These are phyloP conservation scores for Trypoxylus dichotomus DNA, from an alignment of 1,140 invertebrate genomes.

Conservation along the genomic window DNA sequence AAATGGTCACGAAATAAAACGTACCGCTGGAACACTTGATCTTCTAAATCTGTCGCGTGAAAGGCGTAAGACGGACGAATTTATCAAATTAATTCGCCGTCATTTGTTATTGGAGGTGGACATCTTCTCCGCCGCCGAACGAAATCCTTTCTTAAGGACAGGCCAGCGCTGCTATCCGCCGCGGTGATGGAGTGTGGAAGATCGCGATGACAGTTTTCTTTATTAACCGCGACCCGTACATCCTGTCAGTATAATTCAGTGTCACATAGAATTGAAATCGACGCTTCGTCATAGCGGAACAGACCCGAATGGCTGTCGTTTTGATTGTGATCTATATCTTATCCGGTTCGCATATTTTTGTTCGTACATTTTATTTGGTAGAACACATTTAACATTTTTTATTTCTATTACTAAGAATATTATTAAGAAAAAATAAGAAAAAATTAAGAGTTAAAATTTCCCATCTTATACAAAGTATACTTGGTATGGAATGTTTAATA, in stretches of 20 bases:
- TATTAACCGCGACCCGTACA: constrained; percentile 1
- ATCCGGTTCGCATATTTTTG: neutral
- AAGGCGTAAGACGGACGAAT: neutral
- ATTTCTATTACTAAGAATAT: too few species aligned
- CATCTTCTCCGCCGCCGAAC: neutral
- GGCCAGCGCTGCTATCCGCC: neutral
- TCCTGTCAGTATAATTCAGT: neutral
- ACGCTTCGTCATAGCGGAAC: neutral
- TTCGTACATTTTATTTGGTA: too few species aligned
- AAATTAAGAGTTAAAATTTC: too few species aligned
- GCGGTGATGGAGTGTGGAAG: constrained; percentile 24
- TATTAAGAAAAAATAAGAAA: too few species aligned
- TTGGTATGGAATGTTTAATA: too few species aligned
- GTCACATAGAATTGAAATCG: neutral
- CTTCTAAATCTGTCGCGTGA: neutral
- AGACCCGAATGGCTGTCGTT: neutral
- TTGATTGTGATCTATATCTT: neutral
- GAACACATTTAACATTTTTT: too few species aligned
- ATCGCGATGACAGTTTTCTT: constrained; percentile 28
- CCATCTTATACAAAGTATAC: too few species aligned
- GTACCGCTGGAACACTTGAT: neutral
- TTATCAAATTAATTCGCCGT: constrained; percentile 3
- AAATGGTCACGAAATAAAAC: neutral
- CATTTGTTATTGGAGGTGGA: neutral
- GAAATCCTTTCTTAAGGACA: neutral